Percentiles rank a stretch among this genome's conserved stretches.
These are phyloP conservation scores for Choristoneura rosaceana DNA, from an alignment of 2,888 invertebrate genomes.

Conservation along the genomic window DNA sequence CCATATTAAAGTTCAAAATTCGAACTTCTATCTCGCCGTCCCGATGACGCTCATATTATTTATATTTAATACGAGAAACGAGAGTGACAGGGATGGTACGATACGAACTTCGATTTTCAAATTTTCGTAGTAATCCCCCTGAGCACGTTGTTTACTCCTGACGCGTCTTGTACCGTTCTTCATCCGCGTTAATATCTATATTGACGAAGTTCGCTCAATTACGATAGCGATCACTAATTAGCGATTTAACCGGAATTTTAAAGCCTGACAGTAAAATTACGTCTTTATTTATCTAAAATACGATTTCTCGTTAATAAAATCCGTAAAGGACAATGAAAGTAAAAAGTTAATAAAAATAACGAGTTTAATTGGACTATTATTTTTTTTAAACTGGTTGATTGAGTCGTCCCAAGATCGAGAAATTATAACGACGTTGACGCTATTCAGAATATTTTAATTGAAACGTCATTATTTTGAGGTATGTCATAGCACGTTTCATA, in stretches of 20 bases:
- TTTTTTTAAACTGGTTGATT: conserved; percentile 53
- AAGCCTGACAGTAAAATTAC: conserved; percentile 38
- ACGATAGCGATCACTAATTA: conserved; percentile 73
- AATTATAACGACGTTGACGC: conserved; percentile 34
- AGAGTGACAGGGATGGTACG: no score
- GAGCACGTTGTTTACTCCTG: not conserved
- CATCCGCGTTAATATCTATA: conserved; percentile 36
- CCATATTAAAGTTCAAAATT: no score
- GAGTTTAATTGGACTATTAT: conserved; percentile 63
- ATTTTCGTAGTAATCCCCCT: no score
- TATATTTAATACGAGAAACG: no score
- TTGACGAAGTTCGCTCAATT: conserved; percentile 58
- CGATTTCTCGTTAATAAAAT: conserved; percentile 39
- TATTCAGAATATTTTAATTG: conserved; percentile 36
- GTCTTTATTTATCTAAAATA: conserved; percentile 55
- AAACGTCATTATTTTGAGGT: conserved; percentile 26
- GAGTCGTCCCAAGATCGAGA: conserved; percentile 50
- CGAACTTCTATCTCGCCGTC: no score
- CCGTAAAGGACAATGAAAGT: not conserved
- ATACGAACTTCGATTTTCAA: no score
- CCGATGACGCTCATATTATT: no score
- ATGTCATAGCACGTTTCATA: conserved; percentile 21
- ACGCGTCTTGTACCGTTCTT: conserved; percentile 19
- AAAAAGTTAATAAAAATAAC: conserved; percentile 55
- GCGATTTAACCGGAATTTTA: conserved; percentile 54